These are phyloP conservation scores for Patiria miniata DNA, from an alignment of 35 echinoderm and acorn worm genomes.

Conservation along the genomic window DNA sequence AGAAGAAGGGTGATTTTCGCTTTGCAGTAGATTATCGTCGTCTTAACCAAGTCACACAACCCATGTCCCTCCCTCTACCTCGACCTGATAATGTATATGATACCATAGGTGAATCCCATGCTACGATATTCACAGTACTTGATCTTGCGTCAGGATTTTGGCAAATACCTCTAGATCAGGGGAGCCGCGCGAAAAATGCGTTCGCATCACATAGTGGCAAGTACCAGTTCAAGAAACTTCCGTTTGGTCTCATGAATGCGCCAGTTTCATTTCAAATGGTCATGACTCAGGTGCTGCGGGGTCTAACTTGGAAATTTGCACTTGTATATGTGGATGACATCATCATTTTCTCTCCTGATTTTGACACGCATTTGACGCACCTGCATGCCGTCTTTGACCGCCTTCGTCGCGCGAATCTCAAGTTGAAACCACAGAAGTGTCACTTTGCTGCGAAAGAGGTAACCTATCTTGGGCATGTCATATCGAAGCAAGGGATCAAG, in stretches of 20 bases:
- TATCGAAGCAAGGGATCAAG: conserved; percentile 57
- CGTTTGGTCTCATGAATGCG: conserved; percentile 57
- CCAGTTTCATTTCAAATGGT: conserved; percentile 53
- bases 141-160: conserved; percentile 50
- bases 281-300: conserved; percentile 49
- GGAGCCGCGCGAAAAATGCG: conserved; percentile 23
- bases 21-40: conserved; percentile 60
- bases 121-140: conserved; percentile 40
- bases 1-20: conserved; percentile 41
- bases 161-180: conserved; percentile 35
- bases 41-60: conserved; percentile 37
- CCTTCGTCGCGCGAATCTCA: conserved; percentile 50
- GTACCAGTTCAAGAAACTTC: conserved; percentile 53
- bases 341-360: conserved; percentile 11
- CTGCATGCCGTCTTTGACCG: conserved; percentile 47
- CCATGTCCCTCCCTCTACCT: conserved; percentile 40
- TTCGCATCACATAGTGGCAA: conserved; percentile 54
- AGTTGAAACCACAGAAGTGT: conserved; percentile 67
- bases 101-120: conserved; percentile 35
- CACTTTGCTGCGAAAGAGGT: conserved; percentile 52
- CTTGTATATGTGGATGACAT: conserved; percentile 65
- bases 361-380: conserved; percentile 46
- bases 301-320: conserved; percentile 46
- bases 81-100: conserved; percentile 55
- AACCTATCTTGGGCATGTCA: conserved; percentile 63